These are phyloP conservation scores for Pogonomyrmex californicus DNA, from an alignment of 1,140 invertebrate species.

Conservation along the genomic window DNA sequence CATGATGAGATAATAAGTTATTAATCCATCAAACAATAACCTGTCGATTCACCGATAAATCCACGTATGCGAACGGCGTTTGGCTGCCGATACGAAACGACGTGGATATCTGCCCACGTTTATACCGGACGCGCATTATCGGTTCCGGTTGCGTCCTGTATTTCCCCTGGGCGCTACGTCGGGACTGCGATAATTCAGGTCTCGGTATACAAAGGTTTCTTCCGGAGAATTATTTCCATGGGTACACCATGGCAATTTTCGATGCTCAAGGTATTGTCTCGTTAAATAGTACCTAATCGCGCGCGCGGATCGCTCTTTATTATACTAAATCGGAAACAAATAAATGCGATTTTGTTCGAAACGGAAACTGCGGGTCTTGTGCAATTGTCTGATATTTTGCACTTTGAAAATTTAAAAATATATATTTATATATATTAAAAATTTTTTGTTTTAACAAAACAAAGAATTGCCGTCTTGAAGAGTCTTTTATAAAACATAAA, in stretches of 20 bases:
- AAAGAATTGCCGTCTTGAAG: neutral
- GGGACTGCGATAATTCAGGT: slow-evolving; percentile 79
- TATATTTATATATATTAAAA: too few species aligned
- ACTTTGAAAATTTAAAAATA: neutral
- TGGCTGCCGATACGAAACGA: slow-evolving; percentile 41
- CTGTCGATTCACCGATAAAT: slow-evolving; percentile 77
- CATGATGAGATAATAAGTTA: slow-evolving; percentile 76
- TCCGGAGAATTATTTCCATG: slow-evolving; percentile 62
- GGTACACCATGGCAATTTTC: slow-evolving; percentile 56
- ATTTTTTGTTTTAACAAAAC: too few species aligned
- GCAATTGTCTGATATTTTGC: neutral
- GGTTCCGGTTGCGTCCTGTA: slow-evolving; percentile 79
- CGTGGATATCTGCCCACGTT: slow-evolving; percentile 68
- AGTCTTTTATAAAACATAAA: slow-evolving; percentile 1
- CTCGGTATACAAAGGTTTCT: slow-evolving; percentile 29
- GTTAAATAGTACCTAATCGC: neutral
- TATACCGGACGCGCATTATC: slow-evolving; percentile 78
- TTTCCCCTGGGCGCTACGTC: slow-evolving; percentile 80
- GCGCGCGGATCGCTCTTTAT: neutral
- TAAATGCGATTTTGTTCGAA: neutral
- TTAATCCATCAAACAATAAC: slow-evolving; percentile 81
- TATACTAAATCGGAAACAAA: neutral
- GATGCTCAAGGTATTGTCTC: slow-evolving; percentile 49
- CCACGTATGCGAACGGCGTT: slow-evolving; percentile 13
- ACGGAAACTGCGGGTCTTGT: neutral